Evolutionary conservation across 2,888 invertebrate species (phyloP).

Genomic region (Epinotia nisella): DNA sequence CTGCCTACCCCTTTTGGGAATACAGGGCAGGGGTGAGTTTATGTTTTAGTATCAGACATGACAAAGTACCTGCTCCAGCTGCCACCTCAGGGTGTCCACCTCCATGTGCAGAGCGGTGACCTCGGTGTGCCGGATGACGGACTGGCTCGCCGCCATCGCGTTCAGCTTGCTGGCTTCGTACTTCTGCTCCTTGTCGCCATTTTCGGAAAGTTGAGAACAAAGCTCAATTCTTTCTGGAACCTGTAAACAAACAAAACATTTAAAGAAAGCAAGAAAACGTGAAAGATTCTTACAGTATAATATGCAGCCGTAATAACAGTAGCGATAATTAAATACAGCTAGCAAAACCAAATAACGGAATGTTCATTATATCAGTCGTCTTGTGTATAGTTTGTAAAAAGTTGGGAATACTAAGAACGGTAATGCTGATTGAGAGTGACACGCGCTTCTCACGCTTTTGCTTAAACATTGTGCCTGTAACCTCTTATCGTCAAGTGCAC

Average conservation of each 20-base stretch:
- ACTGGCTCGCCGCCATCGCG: conserved; percentile 53
- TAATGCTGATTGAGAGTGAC: conserved; percentile 60
- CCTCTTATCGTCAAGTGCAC: conserved; percentile 61
- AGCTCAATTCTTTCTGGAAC: conserved; percentile 74
- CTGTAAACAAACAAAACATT: conserved; percentile 53
- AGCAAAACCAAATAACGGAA: conserved; percentile 47
- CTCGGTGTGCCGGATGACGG: conserved; percentile 68
- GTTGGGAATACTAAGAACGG: conserved; percentile 52
- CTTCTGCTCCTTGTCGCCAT: conserved; percentile 61
- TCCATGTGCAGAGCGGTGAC: conserved; percentile 86
- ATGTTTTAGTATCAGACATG: not conserved
- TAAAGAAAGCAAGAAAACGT: not conserved
- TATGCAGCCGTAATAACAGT: conserved; percentile 43
- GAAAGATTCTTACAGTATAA: not conserved
- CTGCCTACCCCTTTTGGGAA: no score
- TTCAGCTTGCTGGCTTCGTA: conserved; percentile 63
- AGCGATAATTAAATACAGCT: conserved; percentile 33
- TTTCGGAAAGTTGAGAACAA: conserved; percentile 71
- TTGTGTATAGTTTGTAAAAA: conserved; percentile 56
- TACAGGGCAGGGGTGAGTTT: no score
- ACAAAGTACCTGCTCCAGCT: conserved; percentile 87
- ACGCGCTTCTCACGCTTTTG: conserved; percentile 71
- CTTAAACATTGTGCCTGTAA: conserved; percentile 58
- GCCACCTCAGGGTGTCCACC: conserved; percentile 89
- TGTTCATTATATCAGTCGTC: conserved; percentile 50